Percentiles rank a stretch among this genome's conserved stretches.
These are phyloP conservation scores for Dynastes grantii DNA, from an alignment of 2,888 invertebrate species.

Conservation along the genomic window DNA sequence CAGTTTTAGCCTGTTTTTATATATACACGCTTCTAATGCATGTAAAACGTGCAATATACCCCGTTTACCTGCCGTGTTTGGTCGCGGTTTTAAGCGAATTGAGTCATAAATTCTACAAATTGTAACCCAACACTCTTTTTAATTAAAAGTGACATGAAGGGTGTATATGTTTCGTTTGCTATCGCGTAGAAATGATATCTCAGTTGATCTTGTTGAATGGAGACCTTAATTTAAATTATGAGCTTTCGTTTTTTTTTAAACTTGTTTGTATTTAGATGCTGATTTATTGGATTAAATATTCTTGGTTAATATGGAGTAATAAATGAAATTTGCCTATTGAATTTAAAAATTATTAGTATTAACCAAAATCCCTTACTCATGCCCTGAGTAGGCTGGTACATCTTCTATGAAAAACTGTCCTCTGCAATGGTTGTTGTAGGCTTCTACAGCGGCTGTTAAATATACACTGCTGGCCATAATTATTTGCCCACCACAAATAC, in stretches of 20 bases:
- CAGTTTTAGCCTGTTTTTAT: constrained; percentile 13
- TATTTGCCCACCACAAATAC: too few relatives aligned
- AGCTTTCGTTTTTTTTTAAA: neutral
- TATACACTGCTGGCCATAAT: too few relatives aligned
- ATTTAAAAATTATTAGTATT: too few relatives aligned
- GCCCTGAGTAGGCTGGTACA: too few relatives aligned
- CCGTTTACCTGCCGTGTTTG: constrained; percentile 11
- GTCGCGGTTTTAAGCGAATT: constrained; percentile 27
- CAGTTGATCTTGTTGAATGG: neutral
- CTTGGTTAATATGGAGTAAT: too few relatives aligned
- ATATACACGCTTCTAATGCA: neutral
- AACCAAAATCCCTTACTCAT: too few relatives aligned
- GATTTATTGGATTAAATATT: too few relatives aligned
- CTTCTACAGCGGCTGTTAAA: too few relatives aligned
- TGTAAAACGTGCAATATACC: neutral
- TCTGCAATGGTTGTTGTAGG: too few relatives aligned
- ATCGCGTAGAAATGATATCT: neutral
- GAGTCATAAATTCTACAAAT: constrained; percentile 8
- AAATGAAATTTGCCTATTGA: too few relatives aligned
- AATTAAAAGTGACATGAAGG: constrained; percentile 16
- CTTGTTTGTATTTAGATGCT: too few relatives aligned
- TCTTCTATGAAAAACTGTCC: too few relatives aligned
- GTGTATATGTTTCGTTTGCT: constrained; percentile 18
- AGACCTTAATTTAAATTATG: constrained; percentile 20
- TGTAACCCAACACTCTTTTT: constrained; percentile 20